A percentile compares a stretch with the other conserved stretches of the same genome.
phyloP scores from a whole-genome alignment of 2,888 invertebrate species.

The Pocota personata region DNA sequence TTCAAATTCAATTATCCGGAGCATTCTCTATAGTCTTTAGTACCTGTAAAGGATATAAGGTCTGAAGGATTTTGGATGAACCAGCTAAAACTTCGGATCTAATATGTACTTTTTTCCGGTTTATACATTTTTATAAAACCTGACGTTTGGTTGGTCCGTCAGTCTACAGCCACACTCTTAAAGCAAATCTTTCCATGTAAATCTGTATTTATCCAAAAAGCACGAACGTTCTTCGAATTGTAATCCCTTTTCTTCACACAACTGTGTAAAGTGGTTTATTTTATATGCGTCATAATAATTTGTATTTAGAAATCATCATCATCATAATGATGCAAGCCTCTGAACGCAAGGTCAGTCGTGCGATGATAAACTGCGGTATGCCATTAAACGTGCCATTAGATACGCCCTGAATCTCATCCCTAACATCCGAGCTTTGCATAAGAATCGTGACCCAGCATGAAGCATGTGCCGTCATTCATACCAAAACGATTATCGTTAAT shows the following conservation, averaged over 20 bases:
- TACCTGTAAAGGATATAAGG: too few relatives aligned
- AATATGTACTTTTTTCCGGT: too few relatives aligned
- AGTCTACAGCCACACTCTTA: too few relatives aligned
- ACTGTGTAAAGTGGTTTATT: neutral
- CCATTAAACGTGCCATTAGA: constrained; percentile 57
- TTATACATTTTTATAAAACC: too few relatives aligned
- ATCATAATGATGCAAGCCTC: neutral
- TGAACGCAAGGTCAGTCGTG: neutral
- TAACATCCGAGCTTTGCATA: neutral
- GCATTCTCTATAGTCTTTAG: too few relatives aligned
- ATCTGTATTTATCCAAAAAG: too few relatives aligned
- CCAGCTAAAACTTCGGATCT: too few relatives aligned
- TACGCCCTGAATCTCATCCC: neutral
- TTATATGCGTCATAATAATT: neutral
- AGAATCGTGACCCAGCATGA: constrained; percentile 26
- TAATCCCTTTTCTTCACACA: neutral
- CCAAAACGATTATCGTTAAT: constrained; percentile 61
- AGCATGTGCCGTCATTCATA: constrained; percentile 46
- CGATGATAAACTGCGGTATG: constrained; percentile 21
- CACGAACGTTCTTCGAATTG: neutral
- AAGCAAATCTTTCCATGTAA: too few relatives aligned
- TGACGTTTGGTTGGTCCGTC: too few relatives aligned
- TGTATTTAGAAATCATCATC: constrained; percentile 2
- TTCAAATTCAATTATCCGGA: too few relatives aligned
- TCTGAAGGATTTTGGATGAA: too few relatives aligned